These are phyloP conservation scores for Tenthredo livida DNA, from an alignment of 2,888 invertebrate species.

Conservation along the genomic window DNA sequence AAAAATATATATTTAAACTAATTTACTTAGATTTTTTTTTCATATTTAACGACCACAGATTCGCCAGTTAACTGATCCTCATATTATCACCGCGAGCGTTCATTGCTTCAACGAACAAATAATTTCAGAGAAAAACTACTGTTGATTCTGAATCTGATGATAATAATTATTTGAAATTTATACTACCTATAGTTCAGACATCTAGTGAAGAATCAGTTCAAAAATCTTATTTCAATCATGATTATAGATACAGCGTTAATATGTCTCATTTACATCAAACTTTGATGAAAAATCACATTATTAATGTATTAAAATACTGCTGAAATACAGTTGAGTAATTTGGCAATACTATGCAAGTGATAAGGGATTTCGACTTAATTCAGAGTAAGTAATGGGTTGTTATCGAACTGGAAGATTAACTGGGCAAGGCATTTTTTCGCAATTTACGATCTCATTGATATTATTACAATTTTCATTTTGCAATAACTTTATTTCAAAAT, in stretches of 20 bases:
- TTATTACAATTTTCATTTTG: no score
- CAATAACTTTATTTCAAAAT: no score
- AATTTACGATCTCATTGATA: no score
- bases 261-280: not conserved
- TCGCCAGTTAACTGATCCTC: constrained; percentile 20
- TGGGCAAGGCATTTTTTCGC: no score
- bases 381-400: not conserved
- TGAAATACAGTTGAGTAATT: constrained; percentile 41
- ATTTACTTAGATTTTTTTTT: constrained; percentile 3
- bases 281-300: constrained; percentile 12
- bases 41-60: not conserved
- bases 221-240: not conserved
- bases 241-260: not conserved
- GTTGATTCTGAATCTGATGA: not conserved
- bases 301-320: constrained; percentile 42
- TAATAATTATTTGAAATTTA: not conserved
- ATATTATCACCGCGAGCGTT: not conserved
- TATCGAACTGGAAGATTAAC: not conserved
- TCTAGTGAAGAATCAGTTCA: not conserved
- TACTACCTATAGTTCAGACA: not conserved
- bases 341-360: constrained; percentile 17
- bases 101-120: not conserved
- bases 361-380: not conserved
- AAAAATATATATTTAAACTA: constrained; percentile 46
- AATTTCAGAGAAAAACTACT: not conserved